Evolutionary conservation across 2,113 vertebrate genomes (phyloP).

Genomic region (Rissa tridactyla): DNA sequence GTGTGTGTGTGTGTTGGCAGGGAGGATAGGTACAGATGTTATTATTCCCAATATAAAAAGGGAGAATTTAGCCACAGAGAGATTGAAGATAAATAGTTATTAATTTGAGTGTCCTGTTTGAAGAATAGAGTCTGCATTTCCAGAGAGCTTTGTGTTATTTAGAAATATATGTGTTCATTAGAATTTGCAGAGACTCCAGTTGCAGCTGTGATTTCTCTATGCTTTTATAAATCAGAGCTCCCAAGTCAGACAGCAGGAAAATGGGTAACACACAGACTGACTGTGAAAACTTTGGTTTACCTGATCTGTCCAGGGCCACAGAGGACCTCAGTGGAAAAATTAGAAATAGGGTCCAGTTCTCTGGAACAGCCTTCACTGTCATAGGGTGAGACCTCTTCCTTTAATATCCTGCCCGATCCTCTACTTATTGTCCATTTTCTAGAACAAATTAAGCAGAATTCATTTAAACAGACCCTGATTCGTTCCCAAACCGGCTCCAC

Average conservation of each 20-base stretch:
- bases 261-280: background rate
- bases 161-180: background rate
- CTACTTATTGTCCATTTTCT: background rate
- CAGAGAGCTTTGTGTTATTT: background rate
- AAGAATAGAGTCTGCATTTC: background rate
- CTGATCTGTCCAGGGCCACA: background rate
- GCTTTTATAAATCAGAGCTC: background rate
- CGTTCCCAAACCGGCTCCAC: background rate
- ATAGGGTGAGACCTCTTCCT: background rate
- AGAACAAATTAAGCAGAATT: background rate
- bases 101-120: background rate
- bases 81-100: conserved; percentile 27
- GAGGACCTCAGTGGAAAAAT: background rate
- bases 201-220: background rate
- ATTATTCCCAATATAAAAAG: background rate
- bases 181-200: background rate
- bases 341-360: background rate
- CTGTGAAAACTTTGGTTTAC: background rate
- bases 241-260: background rate
- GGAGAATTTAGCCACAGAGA: background rate
- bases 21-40: background rate
- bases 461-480: background rate
- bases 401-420: background rate
- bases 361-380: background rate
- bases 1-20: background rate